Evolutionary conservation across 2,888 invertebrate genomes (phyloP).

Genomic region (Liposcelis brunnea): DNA sequence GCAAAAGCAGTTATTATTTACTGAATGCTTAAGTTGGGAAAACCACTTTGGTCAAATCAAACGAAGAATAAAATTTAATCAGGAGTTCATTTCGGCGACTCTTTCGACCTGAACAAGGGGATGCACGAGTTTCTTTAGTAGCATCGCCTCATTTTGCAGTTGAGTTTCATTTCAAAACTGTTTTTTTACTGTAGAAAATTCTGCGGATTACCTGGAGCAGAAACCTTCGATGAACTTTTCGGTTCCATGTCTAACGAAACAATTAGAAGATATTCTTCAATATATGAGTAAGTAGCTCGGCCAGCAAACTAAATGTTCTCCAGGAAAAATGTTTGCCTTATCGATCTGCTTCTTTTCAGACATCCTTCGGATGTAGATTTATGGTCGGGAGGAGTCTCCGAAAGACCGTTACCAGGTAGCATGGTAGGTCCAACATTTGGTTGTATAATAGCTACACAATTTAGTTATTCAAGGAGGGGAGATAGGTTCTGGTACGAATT

Average conservation of each 20-base stretch:
- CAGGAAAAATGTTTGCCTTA: neutral
- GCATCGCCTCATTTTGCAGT: neutral
- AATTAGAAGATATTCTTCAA: conserved; percentile 59
- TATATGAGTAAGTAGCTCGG: conserved; percentile 48
- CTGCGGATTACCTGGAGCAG: conserved; percentile 66
- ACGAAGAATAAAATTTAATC: no score
- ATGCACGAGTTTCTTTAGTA: no score
- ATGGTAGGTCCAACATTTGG: conserved; percentile 91
- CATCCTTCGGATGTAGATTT: conserved; percentile 84
- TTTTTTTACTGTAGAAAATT: conserved; percentile 41
- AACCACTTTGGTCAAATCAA: no score
- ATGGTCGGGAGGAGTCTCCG: conserved; percentile 89
- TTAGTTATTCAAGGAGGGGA: conserved; percentile 72
- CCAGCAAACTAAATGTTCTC: no score
- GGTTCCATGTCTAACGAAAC: conserved; percentile 83
- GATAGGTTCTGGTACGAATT: conserved; percentile 93
- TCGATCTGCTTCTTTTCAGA: conserved; percentile 26
- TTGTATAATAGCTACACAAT: conserved; percentile 84
- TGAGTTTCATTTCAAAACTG: no score
- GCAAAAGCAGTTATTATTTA: no score
- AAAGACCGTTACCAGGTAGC: conserved; percentile 73
- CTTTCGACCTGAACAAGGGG: no score
- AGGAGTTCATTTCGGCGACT: no score
- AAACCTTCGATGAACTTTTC: conserved; percentile 61
- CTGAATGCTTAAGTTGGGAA: no score